Percentiles rank a stretch among this genome's conserved stretches.
These are phyloP conservation scores for Argyrosomus japonicus DNA, from an alignment of 2,113 vertebrate genomes.

Conservation along the genomic window DNA sequence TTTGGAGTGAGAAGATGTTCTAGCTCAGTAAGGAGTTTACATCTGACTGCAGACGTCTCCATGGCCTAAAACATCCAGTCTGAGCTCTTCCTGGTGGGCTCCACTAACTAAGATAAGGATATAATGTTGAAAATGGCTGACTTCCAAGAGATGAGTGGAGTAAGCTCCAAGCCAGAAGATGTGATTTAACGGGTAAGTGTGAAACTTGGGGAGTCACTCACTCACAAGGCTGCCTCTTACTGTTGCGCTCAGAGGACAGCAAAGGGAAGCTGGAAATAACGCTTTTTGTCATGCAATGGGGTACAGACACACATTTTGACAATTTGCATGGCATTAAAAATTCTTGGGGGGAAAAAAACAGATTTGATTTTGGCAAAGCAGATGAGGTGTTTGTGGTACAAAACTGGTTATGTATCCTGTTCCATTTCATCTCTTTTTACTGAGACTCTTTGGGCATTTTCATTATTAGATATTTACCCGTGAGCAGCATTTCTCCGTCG, in stretches of 20 bases:
- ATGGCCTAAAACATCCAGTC: slow-evolving; percentile 48
- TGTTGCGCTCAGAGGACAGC: slow-evolving; percentile 36
- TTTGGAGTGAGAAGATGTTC: slow-evolving; percentile 25
- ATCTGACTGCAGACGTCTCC: slow-evolving; percentile 33
- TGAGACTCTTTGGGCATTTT: slow-evolving; percentile 17
- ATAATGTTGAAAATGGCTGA: slow-evolving; percentile 70
- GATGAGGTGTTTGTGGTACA: slow-evolving; percentile 25
- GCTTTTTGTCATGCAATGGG: slow-evolving; percentile 45
- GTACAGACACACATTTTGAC: slow-evolving; percentile 28
- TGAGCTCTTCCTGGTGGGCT: slow-evolving; percentile 64
- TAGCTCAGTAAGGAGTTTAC: slow-evolving; percentile 23
- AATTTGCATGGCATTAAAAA: slow-evolving; percentile 58
- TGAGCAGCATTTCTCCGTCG: slow-evolving; percentile 8
- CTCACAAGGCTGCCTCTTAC: slow-evolving; percentile 45
- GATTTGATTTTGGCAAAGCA: slow-evolving; percentile 35
- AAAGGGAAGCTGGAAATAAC: slow-evolving; percentile 47
- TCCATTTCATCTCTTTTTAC: slow-evolving; percentile 39
- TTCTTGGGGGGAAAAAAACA: slow-evolving; percentile 27
- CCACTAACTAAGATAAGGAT: slow-evolving; percentile 68
- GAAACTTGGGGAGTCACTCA: slow-evolving; percentile 64
- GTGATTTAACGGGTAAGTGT: slow-evolving; percentile 73
- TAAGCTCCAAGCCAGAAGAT: slow-evolving; percentile 69
- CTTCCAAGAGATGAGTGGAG: slow-evolving; percentile 65
- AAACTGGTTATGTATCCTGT: slow-evolving; percentile 24
- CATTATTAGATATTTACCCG: slow-evolving; percentile 37